Evolutionary conservation across 2,797 vertebrate species (phyloP).

Genomic region (Tapera naevia): DNA sequence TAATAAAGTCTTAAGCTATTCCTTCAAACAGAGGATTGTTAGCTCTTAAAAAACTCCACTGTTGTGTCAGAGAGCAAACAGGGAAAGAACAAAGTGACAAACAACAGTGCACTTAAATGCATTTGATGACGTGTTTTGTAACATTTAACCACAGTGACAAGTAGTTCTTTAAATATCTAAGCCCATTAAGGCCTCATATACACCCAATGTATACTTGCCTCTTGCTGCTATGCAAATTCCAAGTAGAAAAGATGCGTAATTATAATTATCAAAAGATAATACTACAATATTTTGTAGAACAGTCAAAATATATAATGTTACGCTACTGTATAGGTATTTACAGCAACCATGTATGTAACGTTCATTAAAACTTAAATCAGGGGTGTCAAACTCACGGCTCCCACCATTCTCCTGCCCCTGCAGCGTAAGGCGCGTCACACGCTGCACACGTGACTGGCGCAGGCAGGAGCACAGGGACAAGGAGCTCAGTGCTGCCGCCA

Average conservation of each 20-base stretch:
- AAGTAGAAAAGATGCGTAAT: not conserved
- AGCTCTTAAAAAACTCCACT: not conserved
- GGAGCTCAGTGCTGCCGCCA: too few species aligned
- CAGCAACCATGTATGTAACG: not conserved
- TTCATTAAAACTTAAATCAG: too few species aligned
- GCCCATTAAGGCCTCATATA: not conserved
- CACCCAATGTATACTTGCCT: not conserved
- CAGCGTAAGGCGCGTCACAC: too few species aligned
- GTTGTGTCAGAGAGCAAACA: not conserved
- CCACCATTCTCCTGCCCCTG: too few species aligned
- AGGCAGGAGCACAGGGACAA: too few species aligned
- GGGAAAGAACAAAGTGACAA: not conserved
- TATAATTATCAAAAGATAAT: not conserved
- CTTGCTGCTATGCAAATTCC: not conserved
- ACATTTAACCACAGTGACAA: not conserved
- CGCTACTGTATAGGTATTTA: not conserved
- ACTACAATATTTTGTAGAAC: not conserved
- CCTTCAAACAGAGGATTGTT: not conserved
- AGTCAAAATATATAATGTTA: not conserved
- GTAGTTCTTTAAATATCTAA: constrained; percentile 6
- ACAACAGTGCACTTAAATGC: not conserved
- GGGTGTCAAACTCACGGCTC: too few species aligned
- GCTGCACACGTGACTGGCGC: too few species aligned
- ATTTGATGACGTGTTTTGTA: not conserved
- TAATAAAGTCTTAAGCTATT: not conserved